A percentile compares a stretch with the other conserved stretches of the same genome.
Conservation (phyloP, 2,113 vertebrate genomes). For the Lophotis ruficrista region DNA sequence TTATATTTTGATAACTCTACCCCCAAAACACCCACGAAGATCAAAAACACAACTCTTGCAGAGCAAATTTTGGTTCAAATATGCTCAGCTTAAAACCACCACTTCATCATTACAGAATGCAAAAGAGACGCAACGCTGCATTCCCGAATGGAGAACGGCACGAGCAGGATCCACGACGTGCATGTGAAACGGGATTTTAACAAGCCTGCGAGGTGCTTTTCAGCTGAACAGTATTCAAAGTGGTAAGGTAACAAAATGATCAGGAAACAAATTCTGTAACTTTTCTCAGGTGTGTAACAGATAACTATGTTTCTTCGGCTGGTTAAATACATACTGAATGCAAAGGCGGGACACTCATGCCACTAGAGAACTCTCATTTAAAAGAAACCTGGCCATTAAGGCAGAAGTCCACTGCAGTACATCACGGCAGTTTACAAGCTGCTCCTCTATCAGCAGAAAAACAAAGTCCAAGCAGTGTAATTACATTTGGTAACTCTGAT, state of each 20-base stretch:
- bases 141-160: accelerated
- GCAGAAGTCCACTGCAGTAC: neutral
- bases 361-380: neutral
- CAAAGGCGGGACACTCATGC: neutral
- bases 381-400: neutral
- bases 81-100: neutral
- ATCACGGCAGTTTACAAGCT: neutral
- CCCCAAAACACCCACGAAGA: neutral
- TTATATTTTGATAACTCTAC: conserved; percentile 43
- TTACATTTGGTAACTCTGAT: neutral
- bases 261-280: neutral
- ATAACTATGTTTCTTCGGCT: neutral
- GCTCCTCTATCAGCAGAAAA: neutral
- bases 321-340: neutral
- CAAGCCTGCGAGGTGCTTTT: neutral
- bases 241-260: neutral
- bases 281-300: neutral
- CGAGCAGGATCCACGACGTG: neutral
- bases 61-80: neutral
- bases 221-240: neutral
- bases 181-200: neutral
- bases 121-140: accelerated
- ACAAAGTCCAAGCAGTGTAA: neutral
- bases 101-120: neutral
- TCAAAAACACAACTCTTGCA: neutral